phyloP scores from a whole-genome alignment of 2,888 invertebrate genomes.

The Crepidodera aurea region DNA sequence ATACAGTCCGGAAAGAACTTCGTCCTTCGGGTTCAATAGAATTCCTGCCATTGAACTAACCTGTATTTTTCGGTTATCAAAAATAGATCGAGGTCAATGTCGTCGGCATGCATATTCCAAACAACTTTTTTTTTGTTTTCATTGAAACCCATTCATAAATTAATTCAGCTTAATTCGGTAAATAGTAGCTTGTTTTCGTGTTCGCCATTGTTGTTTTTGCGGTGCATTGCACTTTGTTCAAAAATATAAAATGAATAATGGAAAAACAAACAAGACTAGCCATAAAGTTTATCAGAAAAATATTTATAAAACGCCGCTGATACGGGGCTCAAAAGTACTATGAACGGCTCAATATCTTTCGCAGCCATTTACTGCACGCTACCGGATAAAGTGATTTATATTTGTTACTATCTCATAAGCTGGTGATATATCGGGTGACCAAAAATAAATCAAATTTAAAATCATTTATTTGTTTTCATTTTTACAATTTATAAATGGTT shows the following conservation, averaged over 20 bases:
- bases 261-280: constrained; percentile 7
- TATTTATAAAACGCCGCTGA: constrained; percentile 16
- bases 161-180: background rate
- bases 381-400: too few relatives aligned
- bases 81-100: too few relatives aligned
- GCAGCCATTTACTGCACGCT: background rate
- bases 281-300: constrained; percentile 19
- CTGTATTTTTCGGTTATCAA: too few relatives aligned
- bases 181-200: background rate
- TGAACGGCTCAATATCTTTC: background rate
- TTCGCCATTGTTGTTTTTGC: constrained; percentile 9
- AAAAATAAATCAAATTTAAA: too few relatives aligned
- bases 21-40: too few relatives aligned
- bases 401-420: too few relatives aligned
- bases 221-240: constrained; percentile 19
- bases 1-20: too few relatives aligned
- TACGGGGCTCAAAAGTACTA: constrained; percentile 10
- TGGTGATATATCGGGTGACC: too few relatives aligned
- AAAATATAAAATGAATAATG: constrained; percentile 11
- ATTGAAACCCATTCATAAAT: background rate
- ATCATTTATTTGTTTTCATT: too few relatives aligned
- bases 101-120: too few relatives aligned
- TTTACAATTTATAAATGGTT: too few relatives aligned
- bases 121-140: background rate
- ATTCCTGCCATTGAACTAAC: too few relatives aligned